Base-by-base conservation (phyloP, 2,888 invertebrate genomes). In the Charanyca ferruginea region DNA sequence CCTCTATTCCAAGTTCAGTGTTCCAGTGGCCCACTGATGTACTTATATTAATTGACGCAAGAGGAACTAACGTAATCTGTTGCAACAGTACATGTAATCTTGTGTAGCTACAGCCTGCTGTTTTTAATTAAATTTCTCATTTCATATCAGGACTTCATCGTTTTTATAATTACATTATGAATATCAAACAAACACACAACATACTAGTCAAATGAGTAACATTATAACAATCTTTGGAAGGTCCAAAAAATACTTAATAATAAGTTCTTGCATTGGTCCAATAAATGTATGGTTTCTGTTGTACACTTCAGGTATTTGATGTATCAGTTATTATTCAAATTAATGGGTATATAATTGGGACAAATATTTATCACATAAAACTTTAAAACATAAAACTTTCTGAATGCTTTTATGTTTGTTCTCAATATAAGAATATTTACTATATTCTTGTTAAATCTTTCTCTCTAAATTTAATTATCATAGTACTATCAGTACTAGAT, bases 1-100 rank as follows among this genome's bases (percentile, higher is more conserved):
- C 53, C 57, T 69, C 45, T 52, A 2, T 54, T 18, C 35, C 65
- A 66, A 79, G 80, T 68, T 79, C 72, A 72, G 45, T 81, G 76
- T 42, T 61, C 64, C 59, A 69, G 47, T 77, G 59, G 68, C 65
- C 79, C 44, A 71, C 59, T 68, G 53, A 38, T 38, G 16, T 38
- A 49, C 58, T 58, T 35, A 16, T 38, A 64, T 57, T 45, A 49
- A 23, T 65, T 65, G 42, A 65, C 48, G 58, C 70, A 66, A 73
- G 49, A 70, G 66, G 59, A 60, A 73, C 42, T 58, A 66, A 59
- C 25, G n/a, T 66, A 77, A 66, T 54, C 42, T 41, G n/a, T 45
- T 45, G 41, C 18, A 23, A 58, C 23, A 72, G n/a, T 49, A 25
- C 42, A 49, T 51, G 20, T 35, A 42, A 32, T 20, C 28, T 51